phyloP scores from a whole-genome alignment of 2,797 vertebrate genomes.

The Poeciliopsis paucimaculata region DNA sequence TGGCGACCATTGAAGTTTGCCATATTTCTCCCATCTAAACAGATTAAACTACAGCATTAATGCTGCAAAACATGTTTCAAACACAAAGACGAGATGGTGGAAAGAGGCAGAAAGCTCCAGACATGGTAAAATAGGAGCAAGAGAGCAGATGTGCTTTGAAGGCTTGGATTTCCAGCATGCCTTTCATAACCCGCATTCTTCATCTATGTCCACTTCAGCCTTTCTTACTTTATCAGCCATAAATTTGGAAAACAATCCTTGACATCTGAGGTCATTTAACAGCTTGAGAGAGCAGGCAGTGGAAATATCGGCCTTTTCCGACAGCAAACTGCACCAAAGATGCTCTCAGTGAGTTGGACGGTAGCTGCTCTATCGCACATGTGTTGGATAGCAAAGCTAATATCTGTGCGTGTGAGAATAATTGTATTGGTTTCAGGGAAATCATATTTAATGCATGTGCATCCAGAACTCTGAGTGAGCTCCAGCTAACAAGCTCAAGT shows the following conservation, averaged over 20 bases:
- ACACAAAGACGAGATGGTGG: conserved; percentile 12
- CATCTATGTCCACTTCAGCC: conserved; percentile 58
- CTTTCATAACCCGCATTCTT: conserved; percentile 65
- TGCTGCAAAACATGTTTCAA: background rate
- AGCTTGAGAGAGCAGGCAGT: conserved; percentile 13
- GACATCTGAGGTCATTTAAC: conserved; percentile 15
- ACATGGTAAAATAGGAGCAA: conserved; percentile 41
- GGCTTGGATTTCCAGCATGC: conserved; percentile 64
- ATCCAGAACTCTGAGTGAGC: background rate
- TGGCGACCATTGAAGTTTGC: background rate
- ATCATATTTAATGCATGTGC: background rate
- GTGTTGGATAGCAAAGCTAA: conserved; percentile 10
- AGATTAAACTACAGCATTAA: background rate
- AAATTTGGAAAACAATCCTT: conserved; percentile 47
- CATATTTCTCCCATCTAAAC: background rate
- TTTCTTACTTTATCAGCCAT: conserved; percentile 54
- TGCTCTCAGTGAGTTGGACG: conserved; percentile 4
- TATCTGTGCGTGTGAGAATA: background rate
- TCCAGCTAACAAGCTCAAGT: background rate
- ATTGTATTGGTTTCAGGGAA: background rate
- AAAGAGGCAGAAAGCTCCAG: conserved; percentile 20
- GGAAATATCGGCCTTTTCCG: conserved; percentile 8
- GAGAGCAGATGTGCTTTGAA: conserved; percentile 47
- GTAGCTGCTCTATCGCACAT: background rate
- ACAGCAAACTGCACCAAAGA: conserved; percentile 7